phyloP scores from a whole-genome alignment of 2,113 vertebrate species.

The Casuarius casuarius region DNA sequence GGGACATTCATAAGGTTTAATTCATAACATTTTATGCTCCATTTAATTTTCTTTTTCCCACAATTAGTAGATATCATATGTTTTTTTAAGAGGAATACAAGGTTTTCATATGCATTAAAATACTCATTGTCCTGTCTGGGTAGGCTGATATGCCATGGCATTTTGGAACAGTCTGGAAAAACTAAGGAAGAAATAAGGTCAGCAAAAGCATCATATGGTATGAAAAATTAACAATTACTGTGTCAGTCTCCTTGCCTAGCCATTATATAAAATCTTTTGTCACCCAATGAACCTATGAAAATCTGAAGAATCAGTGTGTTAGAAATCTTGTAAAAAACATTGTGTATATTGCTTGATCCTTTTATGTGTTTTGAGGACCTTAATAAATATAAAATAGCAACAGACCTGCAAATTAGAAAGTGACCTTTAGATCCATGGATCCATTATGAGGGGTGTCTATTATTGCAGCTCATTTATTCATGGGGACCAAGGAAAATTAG shows the following conservation, averaged over 20 bases:
- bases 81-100: background rate
- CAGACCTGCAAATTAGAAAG: background rate
- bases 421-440: background rate
- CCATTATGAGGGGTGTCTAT: background rate
- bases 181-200: background rate
- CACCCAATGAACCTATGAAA: background rate
- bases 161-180: background rate
- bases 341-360: background rate
- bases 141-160: background rate
- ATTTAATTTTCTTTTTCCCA: background rate
- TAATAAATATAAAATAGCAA: background rate
- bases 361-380: background rate
- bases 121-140: rapidly evolving
- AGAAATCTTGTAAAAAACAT: background rate
- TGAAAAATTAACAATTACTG: background rate
- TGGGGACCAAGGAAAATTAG: background rate
- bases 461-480: background rate
- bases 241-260: background rate
- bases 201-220: background rate
- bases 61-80: background rate
- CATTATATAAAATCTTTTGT: background rate
- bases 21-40: slow-evolving; percentile 34
- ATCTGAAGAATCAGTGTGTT: background rate
- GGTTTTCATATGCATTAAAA: slow-evolving; percentile 9
- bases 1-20: slow-evolving; percentile 4